These are phyloP conservation scores for Cirrhinus mrigala DNA, from an alignment of 2,797 vertebrate genomes.

Conservation along the genomic window DNA sequence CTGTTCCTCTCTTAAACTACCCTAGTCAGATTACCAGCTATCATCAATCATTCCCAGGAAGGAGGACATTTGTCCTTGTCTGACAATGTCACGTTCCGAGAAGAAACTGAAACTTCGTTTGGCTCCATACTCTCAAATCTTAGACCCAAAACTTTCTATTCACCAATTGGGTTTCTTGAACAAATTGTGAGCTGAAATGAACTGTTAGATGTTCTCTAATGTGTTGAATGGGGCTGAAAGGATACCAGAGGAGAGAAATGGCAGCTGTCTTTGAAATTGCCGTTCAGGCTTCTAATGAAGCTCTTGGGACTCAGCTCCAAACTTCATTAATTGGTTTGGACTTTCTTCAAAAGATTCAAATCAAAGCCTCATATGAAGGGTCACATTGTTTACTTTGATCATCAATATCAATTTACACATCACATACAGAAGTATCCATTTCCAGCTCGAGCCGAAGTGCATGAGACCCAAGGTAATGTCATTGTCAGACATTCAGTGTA, in stretches of 20 bases:
- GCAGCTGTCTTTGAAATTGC: slow-evolving; percentile 54
- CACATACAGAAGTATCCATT: slow-evolving; percentile 44
- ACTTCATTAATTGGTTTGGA: slow-evolving; percentile 90
- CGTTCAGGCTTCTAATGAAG: slow-evolving; percentile 81
- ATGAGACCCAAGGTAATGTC: slow-evolving; percentile 41
- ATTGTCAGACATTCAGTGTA: slow-evolving; percentile 23
- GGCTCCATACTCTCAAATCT: background rate
- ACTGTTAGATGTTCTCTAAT: slow-evolving; percentile 15
- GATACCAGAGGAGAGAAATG: slow-evolving; percentile 42
- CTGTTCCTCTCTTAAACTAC: slow-evolving; percentile 33
- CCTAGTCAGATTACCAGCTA: slow-evolving; percentile 44
- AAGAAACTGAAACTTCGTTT: background rate
- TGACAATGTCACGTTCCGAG: slow-evolving; percentile 13
- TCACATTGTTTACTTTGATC: slow-evolving; percentile 67
- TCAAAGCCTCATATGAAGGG: slow-evolving; percentile 71
- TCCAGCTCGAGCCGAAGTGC: slow-evolving; percentile 13
- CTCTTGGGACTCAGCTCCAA: slow-evolving; percentile 86
- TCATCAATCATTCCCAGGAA: slow-evolving; percentile 48
- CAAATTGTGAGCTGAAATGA: background rate
- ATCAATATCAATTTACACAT: slow-evolving; percentile 54
- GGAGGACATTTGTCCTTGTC: slow-evolving; percentile 39
- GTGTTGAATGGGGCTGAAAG: slow-evolving; percentile 29
- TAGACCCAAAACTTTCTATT: background rate
- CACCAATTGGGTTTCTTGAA: background rate
- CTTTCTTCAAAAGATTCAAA: slow-evolving; percentile 80